phyloP scores from a whole-genome alignment of 2,113 vertebrate genomes.

The Xenopus borealis region DNA sequence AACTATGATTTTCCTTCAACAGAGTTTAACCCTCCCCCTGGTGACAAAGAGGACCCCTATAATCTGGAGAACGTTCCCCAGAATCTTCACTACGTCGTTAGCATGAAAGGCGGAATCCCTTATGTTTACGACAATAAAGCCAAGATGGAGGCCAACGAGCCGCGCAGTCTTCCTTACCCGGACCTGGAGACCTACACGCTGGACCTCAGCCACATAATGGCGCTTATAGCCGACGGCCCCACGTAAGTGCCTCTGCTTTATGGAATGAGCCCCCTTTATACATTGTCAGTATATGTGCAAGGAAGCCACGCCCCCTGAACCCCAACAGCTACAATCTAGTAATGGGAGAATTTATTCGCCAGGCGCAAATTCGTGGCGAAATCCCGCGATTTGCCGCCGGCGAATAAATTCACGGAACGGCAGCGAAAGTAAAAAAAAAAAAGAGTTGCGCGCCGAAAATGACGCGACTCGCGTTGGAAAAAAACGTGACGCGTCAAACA shows the following conservation, averaged over 20 bases:
- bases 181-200: conserved; percentile 92
- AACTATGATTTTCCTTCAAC: conserved; percentile 38
- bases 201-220: conserved; percentile 88
- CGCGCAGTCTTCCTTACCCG: conserved; percentile 85
- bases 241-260: conserved; percentile 67
- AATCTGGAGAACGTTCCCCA: conserved; percentile 77
- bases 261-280: no score
- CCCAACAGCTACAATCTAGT: no score
- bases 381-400: no score
- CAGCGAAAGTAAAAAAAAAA: no score
- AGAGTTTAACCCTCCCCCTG: conserved; percentile 79
- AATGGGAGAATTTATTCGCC: no score
- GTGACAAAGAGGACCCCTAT: conserved; percentile 81
- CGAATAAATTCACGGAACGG: no score
- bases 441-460: no score
- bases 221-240: conserved; percentile 91
- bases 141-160: conserved; percentile 68
- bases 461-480: no score
- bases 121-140: conserved; percentile 77
- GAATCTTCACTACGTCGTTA: conserved; percentile 81
- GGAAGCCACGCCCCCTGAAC: no score
- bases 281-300: no score
- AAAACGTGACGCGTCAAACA: no score
- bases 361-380: no score
- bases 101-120: conserved; percentile 84